These are phyloP conservation scores for Phyllostomus hastatus DNA, from an alignment of 2,113 vertebrate genomes.

Conservation along the genomic window DNA sequence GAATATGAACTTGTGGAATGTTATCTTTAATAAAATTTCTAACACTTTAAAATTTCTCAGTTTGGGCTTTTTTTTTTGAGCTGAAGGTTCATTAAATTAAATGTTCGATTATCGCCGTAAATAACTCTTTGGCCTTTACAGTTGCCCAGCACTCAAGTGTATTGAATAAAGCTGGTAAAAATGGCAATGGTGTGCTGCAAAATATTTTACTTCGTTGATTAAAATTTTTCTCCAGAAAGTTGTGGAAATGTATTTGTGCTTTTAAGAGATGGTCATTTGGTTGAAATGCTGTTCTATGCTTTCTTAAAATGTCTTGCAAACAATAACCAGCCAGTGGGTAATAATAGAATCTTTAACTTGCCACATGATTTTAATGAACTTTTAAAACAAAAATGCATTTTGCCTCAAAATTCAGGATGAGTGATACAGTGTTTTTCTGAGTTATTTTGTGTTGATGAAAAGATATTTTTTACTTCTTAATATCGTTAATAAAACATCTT, in stretches of 20 bases:
- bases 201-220: slow-evolving; percentile 65
- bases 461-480: neutral
- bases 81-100: slow-evolving; percentile 60
- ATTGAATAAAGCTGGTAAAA: slow-evolving; percentile 65
- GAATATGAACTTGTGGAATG: slow-evolving; percentile 76
- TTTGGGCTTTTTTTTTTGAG: slow-evolving; percentile 78
- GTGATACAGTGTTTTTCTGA: neutral
- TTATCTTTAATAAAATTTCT: slow-evolving; percentile 83
- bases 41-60: slow-evolving; percentile 78
- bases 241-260: slow-evolving; percentile 4
- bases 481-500: neutral
- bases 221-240: slow-evolving; percentile 20
- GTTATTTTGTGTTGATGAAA: slow-evolving; percentile 31
- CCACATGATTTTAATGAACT: neutral
- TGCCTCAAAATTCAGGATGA: neutral
- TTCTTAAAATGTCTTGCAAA: slow-evolving; percentile 43
- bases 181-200: slow-evolving; percentile 62
- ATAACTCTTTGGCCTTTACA: slow-evolving; percentile 51
- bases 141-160: slow-evolving; percentile 57
- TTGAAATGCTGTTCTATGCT: slow-evolving; percentile 57
- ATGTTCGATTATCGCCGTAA: slow-evolving; percentile 58
- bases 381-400: slow-evolving; percentile 13
- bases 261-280: slow-evolving; percentile 13
- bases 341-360: slow-evolving; percentile 20
- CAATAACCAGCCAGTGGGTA: neutral